Evolutionary conservation across 1,140 invertebrate genomes (phyloP).

Genomic region (Lepidotrigona ventralis): DNA sequence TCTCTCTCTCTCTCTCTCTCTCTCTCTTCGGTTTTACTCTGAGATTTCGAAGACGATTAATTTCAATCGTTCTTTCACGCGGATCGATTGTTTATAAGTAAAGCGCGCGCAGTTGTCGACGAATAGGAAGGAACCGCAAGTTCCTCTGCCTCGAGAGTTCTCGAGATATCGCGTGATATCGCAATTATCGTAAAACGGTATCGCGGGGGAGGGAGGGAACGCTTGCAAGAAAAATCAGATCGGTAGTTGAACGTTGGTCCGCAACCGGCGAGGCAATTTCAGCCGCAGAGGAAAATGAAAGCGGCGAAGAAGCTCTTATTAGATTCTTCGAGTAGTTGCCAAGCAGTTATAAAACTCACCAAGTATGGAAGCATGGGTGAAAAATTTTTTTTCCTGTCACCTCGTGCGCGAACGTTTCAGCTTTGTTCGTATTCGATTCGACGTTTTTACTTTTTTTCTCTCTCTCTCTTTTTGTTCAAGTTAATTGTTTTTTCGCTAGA

Average conservation of each 20-base stretch:
- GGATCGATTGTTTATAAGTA: background rate
- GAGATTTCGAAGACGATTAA: background rate
- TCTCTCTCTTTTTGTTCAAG: too few species aligned
- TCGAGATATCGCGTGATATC: background rate
- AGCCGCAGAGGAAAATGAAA: conserved; percentile 5
- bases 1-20: too few species aligned
- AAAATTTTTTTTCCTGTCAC: background rate
- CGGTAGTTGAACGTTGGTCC: conserved; percentile 9
- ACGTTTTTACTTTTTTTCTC: background rate
- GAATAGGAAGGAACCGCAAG: too few species aligned
- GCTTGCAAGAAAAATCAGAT: conserved; percentile 39
- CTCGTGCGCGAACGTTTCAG: too few species aligned
- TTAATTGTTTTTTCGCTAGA: background rate
- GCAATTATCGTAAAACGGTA: conserved; percentile 18
- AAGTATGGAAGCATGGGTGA: background rate
- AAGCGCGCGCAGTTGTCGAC: background rate
- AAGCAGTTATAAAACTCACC: background rate
- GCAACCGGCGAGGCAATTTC: background rate
- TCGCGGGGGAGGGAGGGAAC: background rate
- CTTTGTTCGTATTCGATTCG: background rate
- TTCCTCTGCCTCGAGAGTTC: background rate
- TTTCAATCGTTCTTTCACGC: background rate
- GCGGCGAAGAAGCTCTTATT: conserved; percentile 30
- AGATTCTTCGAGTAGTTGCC: background rate
- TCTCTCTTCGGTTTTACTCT: background rate